Evolutionary conservation across 2,888 invertebrate species (phyloP), one percentile per base, ranked within the genome.

Genomic region (Drosophila putrida): DNA sequence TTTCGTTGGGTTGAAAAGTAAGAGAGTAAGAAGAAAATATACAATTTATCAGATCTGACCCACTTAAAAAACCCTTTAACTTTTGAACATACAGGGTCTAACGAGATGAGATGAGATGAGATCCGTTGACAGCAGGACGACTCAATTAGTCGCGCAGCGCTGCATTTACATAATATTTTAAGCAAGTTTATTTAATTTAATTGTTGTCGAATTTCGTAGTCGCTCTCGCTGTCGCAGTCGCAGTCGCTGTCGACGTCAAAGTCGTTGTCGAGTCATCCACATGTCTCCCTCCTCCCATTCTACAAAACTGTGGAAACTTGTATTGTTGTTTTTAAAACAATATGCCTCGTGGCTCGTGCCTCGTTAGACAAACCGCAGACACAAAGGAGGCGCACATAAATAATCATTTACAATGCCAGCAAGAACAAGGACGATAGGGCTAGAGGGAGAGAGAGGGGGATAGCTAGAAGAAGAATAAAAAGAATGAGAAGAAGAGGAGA

Each of bases 131-230:
- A 70, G 60, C 47, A 50, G 58, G 53, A 86, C 71, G 73, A 81
- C 73, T 88, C 87, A 84, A 84, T 84, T 84, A 88, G 89, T 71
- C 59, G 76, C 79, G 47, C 81, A 54, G 71, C 62, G 59, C 50
- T 75, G 81, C 74, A 87, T 88, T 88, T 78, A 72, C 84, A 86
- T 76, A 88, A 83, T 67, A 81, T 81, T 88, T 83, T 61, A 62
- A 83, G 80, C 68, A 69, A 78, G 75, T 72, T 83, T 73, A 75
- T 80, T 71, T 75, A 60, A 70, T 88, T 83, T 80, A 74, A 86
- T 80, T 88, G 81, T 74, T 72, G 73, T 76, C 80, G 33, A 64
- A 33, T 62, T 55, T 61, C 25, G 27, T 20, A 20, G 31, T 35
- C 39, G 9, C n/a, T 2, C 38, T 46, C 20, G 36, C 13, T 2